A percentile compares a stretch with the other conserved stretches of the same genome.
Conservation (phyloP, 2,797 vertebrate genomes). For the Myotis daubentonii region DNA sequence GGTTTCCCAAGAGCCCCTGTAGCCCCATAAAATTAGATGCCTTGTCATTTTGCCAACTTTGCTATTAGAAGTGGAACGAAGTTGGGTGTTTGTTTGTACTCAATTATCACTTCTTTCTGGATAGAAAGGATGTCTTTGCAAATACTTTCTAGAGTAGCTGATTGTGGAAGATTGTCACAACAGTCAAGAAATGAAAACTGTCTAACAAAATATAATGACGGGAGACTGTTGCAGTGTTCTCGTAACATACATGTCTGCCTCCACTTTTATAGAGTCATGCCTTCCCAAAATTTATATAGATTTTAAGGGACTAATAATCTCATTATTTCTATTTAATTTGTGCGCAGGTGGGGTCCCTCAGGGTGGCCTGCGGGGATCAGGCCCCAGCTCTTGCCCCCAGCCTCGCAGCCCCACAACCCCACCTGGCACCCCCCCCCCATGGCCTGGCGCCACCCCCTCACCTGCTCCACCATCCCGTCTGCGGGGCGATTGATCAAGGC, state of each 20-base stretch:
- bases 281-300: neutral
- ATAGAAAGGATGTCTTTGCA: neutral
- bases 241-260: neutral
- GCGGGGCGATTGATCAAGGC: no score
- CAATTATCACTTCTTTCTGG: slow-evolving; percentile 28
- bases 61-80: slow-evolving; percentile 33
- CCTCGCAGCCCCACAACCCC: no score
- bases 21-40: neutral
- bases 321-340: neutral
- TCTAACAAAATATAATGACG: neutral
- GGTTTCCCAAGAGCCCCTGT: slow-evolving; percentile 33
- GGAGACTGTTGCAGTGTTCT: neutral
- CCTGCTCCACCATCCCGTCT: no score
- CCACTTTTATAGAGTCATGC: neutral
- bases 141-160: slow-evolving; percentile 30
- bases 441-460: no score
- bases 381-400: no score
- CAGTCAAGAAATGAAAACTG: neutral
- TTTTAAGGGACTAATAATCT: neutral
- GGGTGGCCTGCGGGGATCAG: no score
- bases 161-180: neutral
- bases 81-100: neutral
- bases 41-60: slow-evolving; percentile 32
- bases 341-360: no score
- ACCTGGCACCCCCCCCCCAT: no score